Conservation (phyloP, 2,113 vertebrate species). For the Protobothrops mucrosquamatus region DNA sequence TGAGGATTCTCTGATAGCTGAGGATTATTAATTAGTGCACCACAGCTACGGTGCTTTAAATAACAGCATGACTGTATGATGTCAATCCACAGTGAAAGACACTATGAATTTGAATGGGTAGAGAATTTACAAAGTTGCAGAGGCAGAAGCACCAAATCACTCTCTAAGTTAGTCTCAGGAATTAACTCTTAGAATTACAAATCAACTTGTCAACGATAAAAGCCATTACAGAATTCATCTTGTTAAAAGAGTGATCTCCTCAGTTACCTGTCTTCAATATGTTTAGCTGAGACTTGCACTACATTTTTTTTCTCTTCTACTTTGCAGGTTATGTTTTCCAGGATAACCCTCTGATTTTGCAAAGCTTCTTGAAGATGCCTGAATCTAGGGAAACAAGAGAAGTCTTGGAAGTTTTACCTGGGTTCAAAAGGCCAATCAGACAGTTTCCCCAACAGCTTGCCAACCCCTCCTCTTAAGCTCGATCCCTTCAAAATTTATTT, state of each 20-base stretch:
- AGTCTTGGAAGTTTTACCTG: neutral
- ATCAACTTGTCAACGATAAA: conserved; percentile 9
- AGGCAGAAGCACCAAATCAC: neutral
- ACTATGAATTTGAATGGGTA: neutral
- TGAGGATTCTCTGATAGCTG: no score
- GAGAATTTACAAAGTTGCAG: neutral
- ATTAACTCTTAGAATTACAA: neutral
- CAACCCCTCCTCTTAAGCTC: no score
- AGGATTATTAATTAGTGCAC: neutral
- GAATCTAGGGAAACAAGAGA: conserved; percentile 62
- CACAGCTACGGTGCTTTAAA: neutral
- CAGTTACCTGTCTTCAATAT: conserved; percentile 78
- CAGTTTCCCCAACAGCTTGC: neutral
- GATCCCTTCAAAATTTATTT: neutral
- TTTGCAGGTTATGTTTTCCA: conserved; percentile 75
- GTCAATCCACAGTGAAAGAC: neutral
- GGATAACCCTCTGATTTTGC: conserved; percentile 73
- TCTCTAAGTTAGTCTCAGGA: neutral
- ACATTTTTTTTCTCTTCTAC: conserved; percentile 77
- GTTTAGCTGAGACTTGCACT: conserved; percentile 74
- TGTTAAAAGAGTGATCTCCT: neutral
- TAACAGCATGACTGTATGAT: neutral
- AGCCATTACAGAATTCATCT: neutral
- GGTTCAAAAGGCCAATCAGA: neutral
- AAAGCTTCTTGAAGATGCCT: conserved; percentile 76